phyloP scores from a whole-genome alignment of 2,113 vertebrate species.

The Cygnus buccinator region DNA sequence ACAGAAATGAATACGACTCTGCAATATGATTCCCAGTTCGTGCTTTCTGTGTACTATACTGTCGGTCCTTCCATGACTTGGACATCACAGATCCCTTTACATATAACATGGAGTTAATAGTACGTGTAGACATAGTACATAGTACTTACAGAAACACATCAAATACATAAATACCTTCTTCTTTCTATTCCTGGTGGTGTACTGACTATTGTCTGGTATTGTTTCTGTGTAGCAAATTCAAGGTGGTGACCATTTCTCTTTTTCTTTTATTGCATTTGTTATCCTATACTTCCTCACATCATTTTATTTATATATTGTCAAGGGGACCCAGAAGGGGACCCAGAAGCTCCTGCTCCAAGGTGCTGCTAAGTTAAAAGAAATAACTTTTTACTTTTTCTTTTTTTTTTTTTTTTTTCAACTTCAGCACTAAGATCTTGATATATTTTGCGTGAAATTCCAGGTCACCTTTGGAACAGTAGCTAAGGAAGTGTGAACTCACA shows the following conservation, averaged over 20 bases:
- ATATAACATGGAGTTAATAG: not conserved
- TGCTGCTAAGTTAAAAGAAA: not conserved
- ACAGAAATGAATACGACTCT: not conserved
- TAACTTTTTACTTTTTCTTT: not conserved
- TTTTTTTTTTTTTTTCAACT: not conserved
- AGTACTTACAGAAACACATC: not conserved
- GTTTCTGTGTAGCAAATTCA: not conserved
- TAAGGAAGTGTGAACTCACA: not conserved
- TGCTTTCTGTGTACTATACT: not conserved
- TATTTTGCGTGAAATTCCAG: not conserved
- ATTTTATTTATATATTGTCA: not conserved
- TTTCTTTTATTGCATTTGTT: not conserved
- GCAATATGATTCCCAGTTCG: not conserved
- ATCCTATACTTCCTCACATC: not conserved
- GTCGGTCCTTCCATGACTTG: not conserved
- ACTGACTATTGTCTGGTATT: not conserved
- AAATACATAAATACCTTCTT: not conserved
- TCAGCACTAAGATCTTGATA: not conserved
- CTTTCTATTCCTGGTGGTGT: not conserved
- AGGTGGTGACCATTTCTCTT: not conserved
- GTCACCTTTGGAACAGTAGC: not conserved
- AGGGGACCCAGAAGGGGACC: not conserved
- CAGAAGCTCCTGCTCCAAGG: not conserved
- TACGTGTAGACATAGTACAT: not conserved
- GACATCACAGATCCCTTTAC: not conserved